Evolutionary conservation across 2,113 vertebrate genomes (phyloP), one percentile per base, ranked within the genome.

Genomic region (Ornithorhynchus anatinus): DNA sequence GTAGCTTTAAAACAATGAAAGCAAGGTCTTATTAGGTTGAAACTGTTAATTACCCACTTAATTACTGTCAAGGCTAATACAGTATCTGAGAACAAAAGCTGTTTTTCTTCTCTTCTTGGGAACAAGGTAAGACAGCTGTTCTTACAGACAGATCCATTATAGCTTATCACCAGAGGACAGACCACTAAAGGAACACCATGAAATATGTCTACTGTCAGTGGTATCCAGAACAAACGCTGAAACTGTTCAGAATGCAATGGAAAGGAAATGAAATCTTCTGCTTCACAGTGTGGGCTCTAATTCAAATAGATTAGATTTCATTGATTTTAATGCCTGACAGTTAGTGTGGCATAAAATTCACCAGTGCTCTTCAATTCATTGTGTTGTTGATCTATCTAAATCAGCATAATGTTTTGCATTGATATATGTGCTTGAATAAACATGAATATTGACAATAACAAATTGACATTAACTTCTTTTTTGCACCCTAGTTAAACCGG

Each of bases 51-150:
- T 95, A 95, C 88, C 86, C 91, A 93, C 92, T 96, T 95, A 93
- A 94, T 97, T 97, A 96, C 87, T 92, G 95, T 96, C 95, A 97
- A 94, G 93, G 93, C 95, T 96, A 97, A 96, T 96, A 93, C 94
- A 86, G 86, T 88, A 88, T 94, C 90, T 89, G 91, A 87, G 90
- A 71, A 11, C 64, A 88, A 91, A 88, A 78, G 89, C 89, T 86
- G 89, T 96, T 96, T 93, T 88, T 96, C 96, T 96, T 92, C 82
- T 83, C 77, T 86, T 87, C 66, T 85, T 70, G 64, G 77, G 89
- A 94, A 91, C 91, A 88, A 89, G 90, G 89, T 84, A 84, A 77
- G 93, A 93, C 95, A 91, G 82, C 87, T 86, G 87, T 86, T 82
- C 72, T 86, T 77, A 48, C 32, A 87, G 92, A 90, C 89, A 95